A percentile compares a stretch with the other conserved stretches of the same genome.
Evolutionary conservation across 2,797 vertebrate genomes (phyloP).

Genomic region (Mus caroli): DNA sequence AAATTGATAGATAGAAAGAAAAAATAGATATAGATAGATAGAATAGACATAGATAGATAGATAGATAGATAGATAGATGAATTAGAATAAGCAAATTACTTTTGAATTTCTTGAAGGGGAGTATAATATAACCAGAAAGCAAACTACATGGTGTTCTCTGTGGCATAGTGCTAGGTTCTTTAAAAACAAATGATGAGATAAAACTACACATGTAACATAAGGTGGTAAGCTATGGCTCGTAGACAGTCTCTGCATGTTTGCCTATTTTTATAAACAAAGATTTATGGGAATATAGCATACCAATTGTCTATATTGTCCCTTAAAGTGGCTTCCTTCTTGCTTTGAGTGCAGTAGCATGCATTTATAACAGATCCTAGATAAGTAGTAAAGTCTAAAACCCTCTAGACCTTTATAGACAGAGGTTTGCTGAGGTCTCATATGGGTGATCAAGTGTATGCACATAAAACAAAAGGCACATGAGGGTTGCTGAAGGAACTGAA

Average conservation of each 20-base stretch:
- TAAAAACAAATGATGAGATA: slow-evolving; percentile 36
- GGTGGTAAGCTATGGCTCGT: background rate
- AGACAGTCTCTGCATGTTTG: background rate
- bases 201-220: background rate
- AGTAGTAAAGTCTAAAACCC: background rate
- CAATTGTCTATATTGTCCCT: background rate
- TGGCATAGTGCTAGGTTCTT: background rate
- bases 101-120: slow-evolving; percentile 28
- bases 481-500: background rate
- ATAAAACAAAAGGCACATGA: background rate
- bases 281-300: background rate
- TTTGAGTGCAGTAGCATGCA: background rate
- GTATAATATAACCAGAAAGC: background rate
- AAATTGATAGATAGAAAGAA: background rate
- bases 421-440: background rate
- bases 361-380: background rate
- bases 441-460: background rate
- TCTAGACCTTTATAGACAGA: background rate
- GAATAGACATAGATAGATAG: background rate
- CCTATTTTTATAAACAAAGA: background rate
- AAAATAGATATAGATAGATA: too few species aligned
- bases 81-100: background rate
- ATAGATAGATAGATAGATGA: background rate
- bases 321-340: background rate
- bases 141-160: background rate